phyloP scores from a whole-genome alignment of 2,113 vertebrate species.

The Aythya baeri region DNA sequence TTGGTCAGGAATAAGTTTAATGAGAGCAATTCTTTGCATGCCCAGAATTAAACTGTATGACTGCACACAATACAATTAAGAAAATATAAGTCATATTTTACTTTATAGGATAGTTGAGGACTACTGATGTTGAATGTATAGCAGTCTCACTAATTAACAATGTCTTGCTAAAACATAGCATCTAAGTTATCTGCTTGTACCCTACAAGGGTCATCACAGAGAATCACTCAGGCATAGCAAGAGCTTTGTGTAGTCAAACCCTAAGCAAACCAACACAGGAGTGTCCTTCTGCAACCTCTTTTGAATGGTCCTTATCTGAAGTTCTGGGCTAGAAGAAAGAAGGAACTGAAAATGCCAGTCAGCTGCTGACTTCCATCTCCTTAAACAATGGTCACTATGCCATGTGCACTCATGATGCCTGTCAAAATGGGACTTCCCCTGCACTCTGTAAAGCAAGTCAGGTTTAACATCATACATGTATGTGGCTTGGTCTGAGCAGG shows the following conservation, averaged over 20 bases:
- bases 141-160: background rate
- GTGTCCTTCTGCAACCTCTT: background rate
- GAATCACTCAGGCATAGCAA: background rate
- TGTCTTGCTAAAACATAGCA: background rate
- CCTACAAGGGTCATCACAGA: background rate
- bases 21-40: background rate
- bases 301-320: background rate
- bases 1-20: background rate
- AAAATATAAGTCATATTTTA: background rate
- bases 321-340: background rate
- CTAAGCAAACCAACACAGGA: background rate
- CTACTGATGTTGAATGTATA: background rate
- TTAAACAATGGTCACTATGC: background rate
- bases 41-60: background rate
- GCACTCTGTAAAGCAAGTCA: too few species aligned
- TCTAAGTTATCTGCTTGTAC: background rate
- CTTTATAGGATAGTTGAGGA: background rate
- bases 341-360: background rate
- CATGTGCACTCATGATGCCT: fast-evolving
- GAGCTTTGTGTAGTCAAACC: background rate
- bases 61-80: background rate
- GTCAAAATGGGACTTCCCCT: background rate
- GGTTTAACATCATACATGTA: too few species aligned
- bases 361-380: background rate
- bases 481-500: background rate